Percentiles rank a stretch among this genome's conserved stretches.
These are phyloP conservation scores for Camelus dromedarius DNA, from an alignment of 2,113 vertebrate species.

Conservation along the genomic window DNA sequence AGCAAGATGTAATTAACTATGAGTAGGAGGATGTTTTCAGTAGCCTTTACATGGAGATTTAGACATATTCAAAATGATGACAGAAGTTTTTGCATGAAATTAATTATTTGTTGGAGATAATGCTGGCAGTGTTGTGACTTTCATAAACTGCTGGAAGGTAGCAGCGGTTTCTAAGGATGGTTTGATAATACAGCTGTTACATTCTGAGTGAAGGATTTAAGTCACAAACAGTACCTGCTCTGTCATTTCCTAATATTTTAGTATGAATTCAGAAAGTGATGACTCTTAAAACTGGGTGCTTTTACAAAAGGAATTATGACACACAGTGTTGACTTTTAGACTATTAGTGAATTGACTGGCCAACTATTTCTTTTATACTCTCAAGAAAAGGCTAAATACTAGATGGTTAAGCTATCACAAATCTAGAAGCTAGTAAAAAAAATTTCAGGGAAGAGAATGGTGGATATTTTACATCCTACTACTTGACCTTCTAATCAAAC, in stretches of 20 bases:
- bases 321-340: not conserved
- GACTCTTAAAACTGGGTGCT: not conserved
- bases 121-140: not conserved
- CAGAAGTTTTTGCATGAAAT: not conserved
- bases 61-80: constrained; percentile 35
- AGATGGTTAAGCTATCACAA: not conserved
- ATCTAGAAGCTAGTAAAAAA: not conserved
- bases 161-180: not conserved
- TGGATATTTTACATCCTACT: not conserved
- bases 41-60: not conserved
- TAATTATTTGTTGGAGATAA: constrained; percentile 44
- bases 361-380: not conserved
- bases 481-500: not conserved
- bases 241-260: not conserved
- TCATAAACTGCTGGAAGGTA: not conserved
- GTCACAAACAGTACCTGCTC: not conserved
- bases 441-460: not conserved
- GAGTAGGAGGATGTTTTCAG: not conserved
- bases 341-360: not conserved
- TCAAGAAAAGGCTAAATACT: not conserved
- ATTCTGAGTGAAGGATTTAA: constrained; percentile 38
- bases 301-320: constrained; percentile 11
- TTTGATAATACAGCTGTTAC: not conserved
- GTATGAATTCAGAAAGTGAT: not conserved
- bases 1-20: not conserved